Evolutionary conservation across 2,113 vertebrate species (phyloP), one percentile per base, ranked within the genome.

Genomic region (Thomomys bottae): DNA sequence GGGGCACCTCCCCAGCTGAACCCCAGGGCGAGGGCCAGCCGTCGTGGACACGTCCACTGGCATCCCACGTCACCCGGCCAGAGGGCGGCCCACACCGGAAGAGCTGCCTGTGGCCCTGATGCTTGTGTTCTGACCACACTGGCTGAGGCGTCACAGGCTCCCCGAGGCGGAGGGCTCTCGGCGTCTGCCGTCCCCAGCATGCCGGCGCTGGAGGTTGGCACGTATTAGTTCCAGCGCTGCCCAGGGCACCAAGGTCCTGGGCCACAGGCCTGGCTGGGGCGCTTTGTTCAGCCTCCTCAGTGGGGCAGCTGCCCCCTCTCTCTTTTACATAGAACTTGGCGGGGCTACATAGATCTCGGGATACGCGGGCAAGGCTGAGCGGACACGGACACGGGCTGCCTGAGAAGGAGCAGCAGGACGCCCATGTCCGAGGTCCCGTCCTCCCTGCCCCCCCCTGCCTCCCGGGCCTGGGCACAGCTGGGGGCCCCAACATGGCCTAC

Each of bases 401-500:
- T 49, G 2, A 0, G 34, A 80, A 70, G 76, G 36, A 7, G 34
- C 38, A 28, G 28, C 0, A 0, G 86, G 73, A 87, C 67, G 21
- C 42, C 10, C 36, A 64, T 34, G 36, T 49, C 70, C 34, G 89
- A 83, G 17, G 59, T 75, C 34, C 12, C 0, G 0, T 28, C 59
- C 78, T 76, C 42, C 2, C 8, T 5, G 61, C 88, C 70, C 86
- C 70, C 42, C 73, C 75, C 59, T 94, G 75, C 93, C 84, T 10
- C 8, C 79, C 88, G 1, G 26, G 80, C 82, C 34, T 36, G 80
- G 68, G 32, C 0, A 77, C 4, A 61, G 77, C 81, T 59, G 64
- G 38, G 57, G 70, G 87, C 20, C 32, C 30, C 14, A 38, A 11
- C 45, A 38, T 78, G n/a, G 63, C 32, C 92, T 89, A 93, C 26